Base-by-base conservation (phyloP, 1,140 invertebrate genomes). In the Orius laevigatus region DNA sequence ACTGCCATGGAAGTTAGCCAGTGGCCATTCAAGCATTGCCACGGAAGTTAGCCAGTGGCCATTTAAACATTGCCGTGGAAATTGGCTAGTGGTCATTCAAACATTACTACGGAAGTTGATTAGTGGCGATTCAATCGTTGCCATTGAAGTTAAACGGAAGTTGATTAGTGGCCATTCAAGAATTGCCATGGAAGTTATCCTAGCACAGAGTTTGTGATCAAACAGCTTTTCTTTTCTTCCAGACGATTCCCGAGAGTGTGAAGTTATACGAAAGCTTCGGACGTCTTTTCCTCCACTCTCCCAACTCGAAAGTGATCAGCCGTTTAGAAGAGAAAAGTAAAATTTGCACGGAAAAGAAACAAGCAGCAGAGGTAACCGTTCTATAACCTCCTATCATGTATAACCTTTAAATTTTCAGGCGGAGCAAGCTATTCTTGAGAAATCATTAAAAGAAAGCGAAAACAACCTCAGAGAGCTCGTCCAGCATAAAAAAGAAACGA, bases 381-480 rank as follows among this genome's bases (percentile, higher is more conserved):
- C 5, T 12, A 44, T 3, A 18, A 15, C n/a, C n/a, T n/a, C n/a
- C 9, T 25, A 25, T 10, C 5, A 32, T 11, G 43, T 16, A 14
- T n/a, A n/a, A n/a, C n/a, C 10, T 38, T 53, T 52, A 54, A 54
- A 53, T 38, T 68, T 70, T 48, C 59, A 74, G 70, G 75, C 68
- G 46, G 84, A 75, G 52, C 88, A 89, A 64, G 59, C 66, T 5
- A 84, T 82, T 62, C 66, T 89, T 53, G 78, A 86, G 58, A 71
- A 73, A 55, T 86, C 69, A 63, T 68, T 89, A 41, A 85, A 84
- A 65, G 84, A 88, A 56, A 83, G 79, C 61, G 80, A 87, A 68
- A 78, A 88, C 60, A 84, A 84, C 62, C 67, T 91, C 3, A 64
- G 85, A 59, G 85, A 90, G 72, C 76, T 90, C 70, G 76, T 91